Base-by-base conservation (phyloP, 2,888 invertebrate species). In the Drosophila aldrichi region DNA sequence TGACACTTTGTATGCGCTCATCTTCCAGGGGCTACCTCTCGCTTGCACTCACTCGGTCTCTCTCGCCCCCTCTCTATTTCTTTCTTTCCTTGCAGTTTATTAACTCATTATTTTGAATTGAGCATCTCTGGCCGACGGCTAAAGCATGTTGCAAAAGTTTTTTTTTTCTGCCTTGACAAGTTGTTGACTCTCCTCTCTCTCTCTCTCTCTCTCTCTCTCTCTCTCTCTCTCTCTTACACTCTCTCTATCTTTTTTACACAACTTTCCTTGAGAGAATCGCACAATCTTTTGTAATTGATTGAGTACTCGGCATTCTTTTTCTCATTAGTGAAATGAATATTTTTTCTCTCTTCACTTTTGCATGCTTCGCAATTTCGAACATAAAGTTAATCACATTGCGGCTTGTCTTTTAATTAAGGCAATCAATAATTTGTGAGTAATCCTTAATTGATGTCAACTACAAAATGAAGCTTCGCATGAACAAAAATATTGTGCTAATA, bases 61-160 rank as follows among this genome's bases (percentile, higher is more conserved):
- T 12, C 46, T 38, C 20, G n/a, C 20, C 29, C 14, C 9, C 9
- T 12, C 9, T 25, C 10, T 65, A 12, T 38, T 52, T 76, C 75
- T 66, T 64, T 81, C 73, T 5, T 56, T 72, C 48, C 52, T 44
- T 61, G 72, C 63, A 79, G 73, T 80, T 88, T 82, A 88, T 88
- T 88, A 76, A 83, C 78, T 88, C 88, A 79, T 82, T 83, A 88
- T 88, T 82, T 88, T 69, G 69, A 77, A 83, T 82, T 79, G 75
- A 84, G 82, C n/a, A n/a, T n/a, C n/a, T n/a, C n/a, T n/a, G n/a
- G n/a, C n/a, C n/a, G n/a, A n/a, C n/a, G n/a, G n/a, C n/a, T n/a
- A n/a, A n/a, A n/a, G n/a, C 68, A 67, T 76, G 77, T 70, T 77
- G 81, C 60, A 73, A 64, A 55, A 73, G 68, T 78, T 73, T 78